phyloP scores from a whole-genome alignment of 2,888 invertebrate species.

The Lamellibrachia satsuma region DNA sequence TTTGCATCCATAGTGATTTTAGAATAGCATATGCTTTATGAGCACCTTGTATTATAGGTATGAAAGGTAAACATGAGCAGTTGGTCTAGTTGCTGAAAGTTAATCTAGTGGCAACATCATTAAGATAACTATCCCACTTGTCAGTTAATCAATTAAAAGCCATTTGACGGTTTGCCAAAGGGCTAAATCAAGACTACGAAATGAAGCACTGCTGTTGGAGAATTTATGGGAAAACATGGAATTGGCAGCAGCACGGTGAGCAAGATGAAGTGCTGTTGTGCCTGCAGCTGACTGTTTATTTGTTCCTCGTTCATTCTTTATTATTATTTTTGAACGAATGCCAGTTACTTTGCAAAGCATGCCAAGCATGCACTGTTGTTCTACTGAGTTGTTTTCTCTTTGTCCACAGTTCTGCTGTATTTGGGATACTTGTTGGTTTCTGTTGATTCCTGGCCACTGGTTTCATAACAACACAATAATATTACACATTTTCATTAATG shows the following conservation, averaged over 20 bases:
- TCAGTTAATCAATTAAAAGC: background rate
- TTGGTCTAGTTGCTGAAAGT: background rate
- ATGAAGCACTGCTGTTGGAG: slow-evolving; percentile 5
- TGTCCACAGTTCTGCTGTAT: slow-evolving; percentile 11
- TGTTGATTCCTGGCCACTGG: slow-evolving; percentile 5
- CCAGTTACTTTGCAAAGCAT: slow-evolving; percentile 17
- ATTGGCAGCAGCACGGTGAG: slow-evolving; percentile 11
- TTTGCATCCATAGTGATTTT: background rate
- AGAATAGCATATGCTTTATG: background rate
- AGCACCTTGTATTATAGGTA: background rate
- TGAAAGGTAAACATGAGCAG: background rate
- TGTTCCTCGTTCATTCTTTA: slow-evolving; percentile 13
- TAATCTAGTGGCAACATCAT: background rate
- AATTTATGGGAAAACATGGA: slow-evolving; percentile 17
- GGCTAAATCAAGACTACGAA: slow-evolving; percentile 13
- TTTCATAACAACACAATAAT: slow-evolving; percentile 7
- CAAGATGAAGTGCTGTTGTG: slow-evolving; percentile 17
- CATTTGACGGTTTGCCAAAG: slow-evolving; percentile 17
- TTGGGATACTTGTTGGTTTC: slow-evolving; percentile 17
- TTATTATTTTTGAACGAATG: slow-evolving; percentile 13
- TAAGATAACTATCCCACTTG: background rate
- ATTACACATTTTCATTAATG: slow-evolving; percentile 1
- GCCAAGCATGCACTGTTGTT: slow-evolving; percentile 1
- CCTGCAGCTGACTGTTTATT: slow-evolving; percentile 17
- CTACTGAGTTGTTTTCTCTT: slow-evolving; percentile 17